phyloP scores from a whole-genome alignment of 2,113 vertebrate species.

The Capreolus pygargus region DNA sequence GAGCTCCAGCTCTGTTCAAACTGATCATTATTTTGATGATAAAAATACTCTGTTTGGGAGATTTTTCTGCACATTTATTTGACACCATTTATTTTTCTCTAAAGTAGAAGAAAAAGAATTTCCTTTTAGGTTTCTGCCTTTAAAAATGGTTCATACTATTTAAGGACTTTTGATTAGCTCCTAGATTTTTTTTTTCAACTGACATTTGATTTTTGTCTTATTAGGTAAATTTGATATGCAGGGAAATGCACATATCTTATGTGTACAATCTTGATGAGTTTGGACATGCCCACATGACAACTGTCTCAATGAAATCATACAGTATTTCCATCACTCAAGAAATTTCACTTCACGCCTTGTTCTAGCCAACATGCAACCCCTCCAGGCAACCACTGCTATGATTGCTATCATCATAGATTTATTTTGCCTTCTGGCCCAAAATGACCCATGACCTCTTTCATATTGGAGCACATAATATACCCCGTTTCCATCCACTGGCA shows the following conservation, averaged over 20 bases:
- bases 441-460: background rate
- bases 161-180: background rate
- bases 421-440: background rate
- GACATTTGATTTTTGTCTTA: background rate
- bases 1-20: background rate
- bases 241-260: no score
- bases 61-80: background rate
- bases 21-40: background rate
- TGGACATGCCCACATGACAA: background rate
- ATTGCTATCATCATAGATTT: background rate
- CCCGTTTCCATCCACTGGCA: background rate
- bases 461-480: background rate
- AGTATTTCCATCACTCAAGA: background rate
- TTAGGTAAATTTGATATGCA: background rate
- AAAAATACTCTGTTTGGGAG: background rate
- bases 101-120: background rate
- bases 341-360: background rate
- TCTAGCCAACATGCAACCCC: no score
- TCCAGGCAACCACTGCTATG: background rate
- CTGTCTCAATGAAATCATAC: background rate
- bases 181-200: background rate
- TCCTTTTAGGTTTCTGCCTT: background rate
- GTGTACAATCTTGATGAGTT: background rate
- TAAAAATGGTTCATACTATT: background rate
- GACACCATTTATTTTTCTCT: background rate